These are phyloP conservation scores for Bagarius yarrelli DNA, from an alignment of 2,113 vertebrate genomes.

Conservation along the genomic window DNA sequence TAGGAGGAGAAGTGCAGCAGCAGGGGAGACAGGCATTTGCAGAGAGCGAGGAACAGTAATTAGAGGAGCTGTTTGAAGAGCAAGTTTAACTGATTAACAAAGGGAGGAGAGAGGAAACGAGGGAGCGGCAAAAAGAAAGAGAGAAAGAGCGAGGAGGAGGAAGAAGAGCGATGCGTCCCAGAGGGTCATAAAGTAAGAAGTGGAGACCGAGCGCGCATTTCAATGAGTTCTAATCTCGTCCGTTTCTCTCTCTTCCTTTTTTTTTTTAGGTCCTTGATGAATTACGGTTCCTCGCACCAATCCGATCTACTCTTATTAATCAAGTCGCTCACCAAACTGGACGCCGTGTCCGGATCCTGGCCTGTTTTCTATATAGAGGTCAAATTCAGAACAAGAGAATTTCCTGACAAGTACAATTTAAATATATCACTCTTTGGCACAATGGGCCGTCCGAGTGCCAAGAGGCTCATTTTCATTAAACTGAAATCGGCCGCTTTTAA, in stretches of 20 bases:
- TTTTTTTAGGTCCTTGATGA: slow-evolving; percentile 39
- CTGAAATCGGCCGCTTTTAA: slow-evolving; percentile 34
- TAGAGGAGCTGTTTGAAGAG: slow-evolving; percentile 82
- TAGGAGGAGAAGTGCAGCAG: slow-evolving; percentile 50
- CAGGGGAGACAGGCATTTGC: slow-evolving; percentile 68
- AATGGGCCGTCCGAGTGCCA: slow-evolving; percentile 48
- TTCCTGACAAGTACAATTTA: slow-evolving; percentile 39
- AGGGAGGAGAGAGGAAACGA: slow-evolving; percentile 54
- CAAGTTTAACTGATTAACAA: slow-evolving; percentile 84
- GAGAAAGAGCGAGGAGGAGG: slow-evolving; percentile 50
- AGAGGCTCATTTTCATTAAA: slow-evolving; percentile 47
- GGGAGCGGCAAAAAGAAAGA: slow-evolving; percentile 61
- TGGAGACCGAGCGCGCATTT: slow-evolving; percentile 70
- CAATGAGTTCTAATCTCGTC: slow-evolving; percentile 71
- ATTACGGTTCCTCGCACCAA: slow-evolving; percentile 47
- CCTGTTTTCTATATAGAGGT: slow-evolving; percentile 36
- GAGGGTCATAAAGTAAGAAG: slow-evolving; percentile 64
- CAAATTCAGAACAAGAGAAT: slow-evolving; percentile 37
- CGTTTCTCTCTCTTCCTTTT: not conserved
- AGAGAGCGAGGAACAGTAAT: slow-evolving; percentile 74
- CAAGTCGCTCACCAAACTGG: slow-evolving; percentile 16
- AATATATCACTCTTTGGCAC: slow-evolving; percentile 37
- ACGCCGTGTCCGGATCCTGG: slow-evolving; percentile 20
- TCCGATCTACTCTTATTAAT: slow-evolving; percentile 42
- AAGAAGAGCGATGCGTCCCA: slow-evolving; percentile 62